Conservation (phyloP, 2,888 invertebrate species). For the Trichogramma evanescens region DNA sequence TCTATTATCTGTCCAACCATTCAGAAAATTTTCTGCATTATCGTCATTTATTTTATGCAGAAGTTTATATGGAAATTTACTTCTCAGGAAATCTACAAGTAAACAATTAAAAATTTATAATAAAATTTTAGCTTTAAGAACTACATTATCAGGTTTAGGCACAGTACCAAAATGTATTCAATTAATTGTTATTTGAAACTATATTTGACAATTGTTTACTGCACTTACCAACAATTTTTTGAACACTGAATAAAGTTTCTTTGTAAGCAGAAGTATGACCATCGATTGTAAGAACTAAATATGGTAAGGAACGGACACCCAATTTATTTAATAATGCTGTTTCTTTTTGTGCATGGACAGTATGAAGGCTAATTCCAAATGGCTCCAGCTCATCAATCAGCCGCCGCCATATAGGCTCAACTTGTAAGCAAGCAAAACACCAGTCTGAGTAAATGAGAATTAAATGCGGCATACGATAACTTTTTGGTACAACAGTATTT, state of each 20-base stretch:
- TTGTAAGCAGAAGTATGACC: constrained; percentile 80
- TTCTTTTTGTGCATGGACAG: constrained; percentile 80
- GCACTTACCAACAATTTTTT: constrained; percentile 68
- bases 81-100: constrained; percentile 70
- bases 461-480: constrained; percentile 72
- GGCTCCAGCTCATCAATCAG: constrained; percentile 82
- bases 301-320: constrained; percentile 75
- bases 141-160: neutral
- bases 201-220: neutral
- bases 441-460: constrained; percentile 90
- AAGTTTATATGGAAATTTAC: constrained; percentile 77
- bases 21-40: constrained; percentile 70
- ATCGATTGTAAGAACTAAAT: constrained; percentile 72
- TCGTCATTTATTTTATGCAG: constrained; percentile 64
- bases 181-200: neutral
- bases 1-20: constrained; percentile 86
- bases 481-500: constrained; percentile 77
- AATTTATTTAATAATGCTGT: constrained; percentile 68
- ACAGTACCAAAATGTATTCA: neutral
- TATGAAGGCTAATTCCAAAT: constrained; percentile 72
- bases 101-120: neutral
- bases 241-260: constrained; percentile 70
- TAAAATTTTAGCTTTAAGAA: constrained; percentile 20
- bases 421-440: constrained; percentile 86
- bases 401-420: constrained; percentile 79